Percentiles rank a stretch among this genome's conserved stretches.
Evolutionary conservation across 92 coral and sea anemone genomes (phyloP).

Genomic region (Chrysogorgia sp.): DNA sequence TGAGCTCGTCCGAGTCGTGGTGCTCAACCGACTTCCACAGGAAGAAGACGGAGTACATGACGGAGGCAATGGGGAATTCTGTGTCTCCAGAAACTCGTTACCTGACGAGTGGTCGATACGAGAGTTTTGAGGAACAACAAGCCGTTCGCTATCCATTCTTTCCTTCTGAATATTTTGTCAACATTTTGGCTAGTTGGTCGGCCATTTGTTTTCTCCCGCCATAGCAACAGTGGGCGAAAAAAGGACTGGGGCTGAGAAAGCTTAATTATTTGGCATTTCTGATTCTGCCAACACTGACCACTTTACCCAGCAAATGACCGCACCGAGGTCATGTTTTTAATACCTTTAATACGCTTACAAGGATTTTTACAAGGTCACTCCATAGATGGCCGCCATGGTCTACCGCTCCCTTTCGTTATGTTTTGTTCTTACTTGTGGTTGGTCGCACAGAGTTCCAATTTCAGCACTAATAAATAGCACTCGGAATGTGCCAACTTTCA

Average conservation of each 20-base stretch:
- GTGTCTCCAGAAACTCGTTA: neutral
- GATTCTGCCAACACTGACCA: no score
- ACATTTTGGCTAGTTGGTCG: neutral
- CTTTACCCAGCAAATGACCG: no score
- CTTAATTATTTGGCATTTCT: no score
- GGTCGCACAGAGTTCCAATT: no score
- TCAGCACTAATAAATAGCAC: no score
- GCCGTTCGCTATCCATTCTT: slow-evolving; percentile 8
- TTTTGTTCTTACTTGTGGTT: no score
- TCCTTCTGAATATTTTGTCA: slow-evolving; percentile 1
- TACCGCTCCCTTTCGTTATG: no score
- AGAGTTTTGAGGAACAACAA: slow-evolving; percentile 24
- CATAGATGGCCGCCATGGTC: no score
- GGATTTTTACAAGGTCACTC: no score
- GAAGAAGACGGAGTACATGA: slow-evolving; percentile 2
- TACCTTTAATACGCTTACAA: no score
- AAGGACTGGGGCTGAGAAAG: slow-evolving; percentile 1
- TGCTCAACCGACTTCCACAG: slow-evolving; percentile 5
- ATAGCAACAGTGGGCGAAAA: slow-evolving; percentile 26
- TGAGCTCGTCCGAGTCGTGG: neutral
- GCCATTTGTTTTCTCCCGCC: slow-evolving; percentile 41
- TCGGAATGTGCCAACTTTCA: no score
- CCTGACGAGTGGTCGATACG: slow-evolving; percentile 5
- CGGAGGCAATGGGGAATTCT: slow-evolving; percentile 9
- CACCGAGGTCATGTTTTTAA: no score